phyloP scores from a whole-genome alignment of 2,888 invertebrate species.

The Idaea biselata region DNA sequence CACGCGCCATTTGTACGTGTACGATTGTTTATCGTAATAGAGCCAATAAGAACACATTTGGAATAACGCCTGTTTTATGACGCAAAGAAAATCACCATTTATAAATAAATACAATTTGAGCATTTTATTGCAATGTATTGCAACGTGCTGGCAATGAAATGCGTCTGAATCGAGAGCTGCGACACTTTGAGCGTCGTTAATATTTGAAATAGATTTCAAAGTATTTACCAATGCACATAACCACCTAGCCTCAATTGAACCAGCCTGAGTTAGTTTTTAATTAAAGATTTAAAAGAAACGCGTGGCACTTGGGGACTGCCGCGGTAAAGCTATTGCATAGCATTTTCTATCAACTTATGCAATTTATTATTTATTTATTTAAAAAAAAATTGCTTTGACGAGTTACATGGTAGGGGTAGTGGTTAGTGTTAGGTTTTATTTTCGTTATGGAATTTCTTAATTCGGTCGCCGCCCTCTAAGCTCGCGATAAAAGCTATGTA shows the following conservation, averaged over 20 bases:
- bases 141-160: slow-evolving; percentile 41
- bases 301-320: too few species aligned
- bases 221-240: neutral
- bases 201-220: neutral
- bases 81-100: slow-evolving; percentile 54
- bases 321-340: too few species aligned
- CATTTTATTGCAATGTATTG: slow-evolving; percentile 53
- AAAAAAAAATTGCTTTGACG: too few species aligned
- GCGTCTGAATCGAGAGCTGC: slow-evolving; percentile 42
- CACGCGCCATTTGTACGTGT: slow-evolving; percentile 50
- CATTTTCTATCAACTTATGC: too few species aligned
- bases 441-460: too few species aligned
- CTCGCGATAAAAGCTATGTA: too few species aligned
- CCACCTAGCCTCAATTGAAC: slow-evolving; percentile 16
- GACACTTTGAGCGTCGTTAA: slow-evolving; percentile 35
- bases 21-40: slow-evolving; percentile 34
- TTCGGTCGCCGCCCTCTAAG: too few species aligned
- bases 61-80: slow-evolving; percentile 57
- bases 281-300: too few species aligned
- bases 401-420: too few species aligned
- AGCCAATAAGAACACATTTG: slow-evolving; percentile 38
- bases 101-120: slow-evolving; percentile 69
- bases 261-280: neutral
- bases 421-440: too few species aligned
- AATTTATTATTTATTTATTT: too few species aligned